Evolutionary conservation across 2,797 vertebrate genomes (phyloP).

Genomic region (Oreonectes daqikongensis): DNA sequence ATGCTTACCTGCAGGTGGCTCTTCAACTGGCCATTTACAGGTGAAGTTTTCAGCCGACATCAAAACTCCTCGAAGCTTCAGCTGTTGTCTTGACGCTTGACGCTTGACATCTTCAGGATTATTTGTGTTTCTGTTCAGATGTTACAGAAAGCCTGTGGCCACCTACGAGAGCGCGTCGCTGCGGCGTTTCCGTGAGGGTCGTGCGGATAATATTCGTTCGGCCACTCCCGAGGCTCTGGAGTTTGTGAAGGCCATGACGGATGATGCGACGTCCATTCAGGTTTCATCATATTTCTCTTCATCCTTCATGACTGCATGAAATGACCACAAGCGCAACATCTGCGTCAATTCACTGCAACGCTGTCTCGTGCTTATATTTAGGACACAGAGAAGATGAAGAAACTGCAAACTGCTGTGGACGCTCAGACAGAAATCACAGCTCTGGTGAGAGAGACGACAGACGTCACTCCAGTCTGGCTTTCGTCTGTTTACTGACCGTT

Average conservation of each 20-base stretch:
- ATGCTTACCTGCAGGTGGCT: conserved; percentile 92
- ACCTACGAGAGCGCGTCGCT: conserved; percentile 96
- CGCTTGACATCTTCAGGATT: background rate
- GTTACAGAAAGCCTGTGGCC: conserved; percentile 79
- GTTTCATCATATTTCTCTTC: conserved; percentile 72
- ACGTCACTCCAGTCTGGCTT: background rate
- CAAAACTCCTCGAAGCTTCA: too few species aligned
- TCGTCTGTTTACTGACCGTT: background rate
- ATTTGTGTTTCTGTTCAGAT: conserved; percentile 67
- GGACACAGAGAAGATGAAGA: conserved; percentile 85
- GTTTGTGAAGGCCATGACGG: conserved; percentile 86
- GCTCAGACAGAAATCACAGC: conserved; percentile 90
- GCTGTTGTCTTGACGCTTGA: background rate
- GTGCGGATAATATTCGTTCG: conserved; percentile 95
- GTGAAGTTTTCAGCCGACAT: conserved; percentile 50
- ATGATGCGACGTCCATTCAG: conserved; percentile 67
- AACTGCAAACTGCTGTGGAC: conserved; percentile 81
- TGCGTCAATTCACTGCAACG: background rate
- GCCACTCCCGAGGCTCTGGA: conserved; percentile 85
- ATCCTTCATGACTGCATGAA: conserved; percentile 61
- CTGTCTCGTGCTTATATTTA: conserved; percentile 59
- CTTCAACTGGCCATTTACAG: conserved; percentile 94
- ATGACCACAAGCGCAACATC: conserved; percentile 10
- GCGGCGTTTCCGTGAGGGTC: conserved; percentile 87
- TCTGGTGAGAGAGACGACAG: conserved; percentile 80